Percentiles rank a stretch among this genome's conserved stretches.
Evolutionary conservation across 2,888 invertebrate species (phyloP).

Genomic region (Campoletis raptor): DNA sequence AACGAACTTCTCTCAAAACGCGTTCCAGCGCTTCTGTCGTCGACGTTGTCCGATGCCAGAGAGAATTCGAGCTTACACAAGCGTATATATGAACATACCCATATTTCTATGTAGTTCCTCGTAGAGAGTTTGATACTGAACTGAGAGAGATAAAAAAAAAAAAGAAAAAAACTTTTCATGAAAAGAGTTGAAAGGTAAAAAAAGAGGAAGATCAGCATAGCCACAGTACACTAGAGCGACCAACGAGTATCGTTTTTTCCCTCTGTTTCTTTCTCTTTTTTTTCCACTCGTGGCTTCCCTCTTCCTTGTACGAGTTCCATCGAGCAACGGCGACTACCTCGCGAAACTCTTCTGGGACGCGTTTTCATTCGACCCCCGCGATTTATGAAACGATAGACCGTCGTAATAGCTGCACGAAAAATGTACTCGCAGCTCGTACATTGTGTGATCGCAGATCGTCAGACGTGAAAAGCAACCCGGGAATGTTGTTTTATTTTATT

Average conservation of each 20-base stretch:
- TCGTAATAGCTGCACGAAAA: conserved; percentile 20
- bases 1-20: conserved; percentile 17
- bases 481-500: neutral
- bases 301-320: conserved; percentile 65
- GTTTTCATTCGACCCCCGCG: conserved; percentile 34
- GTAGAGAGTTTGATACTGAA: neutral
- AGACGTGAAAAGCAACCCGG: neutral
- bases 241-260: conserved; percentile 22
- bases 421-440: conserved; percentile 7
- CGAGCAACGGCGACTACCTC: conserved; percentile 1
- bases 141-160: neutral
- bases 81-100: neutral
- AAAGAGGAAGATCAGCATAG: conserved; percentile 26
- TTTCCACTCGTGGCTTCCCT: conserved; percentile 48
- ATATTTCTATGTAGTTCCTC: conserved; percentile 7
- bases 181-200: conserved; percentile 32
- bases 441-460: neutral
- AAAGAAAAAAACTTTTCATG: conserved; percentile 9
- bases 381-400: conserved; percentile 23
- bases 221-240: neutral
- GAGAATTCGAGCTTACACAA: neutral
- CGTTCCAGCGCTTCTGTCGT: conserved; percentile 30
- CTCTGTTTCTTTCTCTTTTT: conserved; percentile 24
- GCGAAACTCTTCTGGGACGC: conserved; percentile 27
- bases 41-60: conserved; percentile 36